Evolutionary conservation across 2,113 vertebrate genomes (phyloP).

Genomic region (Chionodraco myersi): DNA sequence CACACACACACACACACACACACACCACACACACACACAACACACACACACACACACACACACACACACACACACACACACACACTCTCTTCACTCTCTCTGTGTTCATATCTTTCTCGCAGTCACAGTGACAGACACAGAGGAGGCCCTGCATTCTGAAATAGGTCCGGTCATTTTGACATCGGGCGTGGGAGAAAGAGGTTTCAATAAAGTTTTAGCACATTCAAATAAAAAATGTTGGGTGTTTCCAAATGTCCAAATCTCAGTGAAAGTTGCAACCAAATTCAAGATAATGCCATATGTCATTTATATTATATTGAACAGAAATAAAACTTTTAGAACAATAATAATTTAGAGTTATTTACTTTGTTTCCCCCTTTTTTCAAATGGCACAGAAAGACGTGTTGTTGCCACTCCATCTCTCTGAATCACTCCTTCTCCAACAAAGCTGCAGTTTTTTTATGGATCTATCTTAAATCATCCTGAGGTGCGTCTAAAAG

Average conservation of each 20-base stretch:
- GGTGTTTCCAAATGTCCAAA: too few species aligned
- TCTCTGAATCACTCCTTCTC: neutral
- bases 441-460: slow-evolving; percentile 10
- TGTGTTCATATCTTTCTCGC: slow-evolving; percentile 44
- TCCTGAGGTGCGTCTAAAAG: slow-evolving; percentile 61
- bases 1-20: slow-evolving; percentile 6
- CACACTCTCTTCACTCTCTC: neutral
- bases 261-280: too few species aligned
- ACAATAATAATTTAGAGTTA: too few species aligned
- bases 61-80: neutral
- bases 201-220: neutral
- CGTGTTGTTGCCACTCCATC: neutral
- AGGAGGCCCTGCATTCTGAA: slow-evolving; percentile 23
- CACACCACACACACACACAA: slow-evolving; percentile 3
- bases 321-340: too few species aligned
- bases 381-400: neutral
- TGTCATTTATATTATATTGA: neutral
- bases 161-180: slow-evolving; percentile 12
- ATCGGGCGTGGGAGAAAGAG: neutral
- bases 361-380: neutral
- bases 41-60: slow-evolving; percentile 11
- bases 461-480: slow-evolving; percentile 47
- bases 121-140: slow-evolving; percentile 42
- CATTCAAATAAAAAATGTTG: neutral
- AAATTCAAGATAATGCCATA: neutral